Conservation (phyloP, 2,888 invertebrate species). For the Drosophila colorata region DNA sequence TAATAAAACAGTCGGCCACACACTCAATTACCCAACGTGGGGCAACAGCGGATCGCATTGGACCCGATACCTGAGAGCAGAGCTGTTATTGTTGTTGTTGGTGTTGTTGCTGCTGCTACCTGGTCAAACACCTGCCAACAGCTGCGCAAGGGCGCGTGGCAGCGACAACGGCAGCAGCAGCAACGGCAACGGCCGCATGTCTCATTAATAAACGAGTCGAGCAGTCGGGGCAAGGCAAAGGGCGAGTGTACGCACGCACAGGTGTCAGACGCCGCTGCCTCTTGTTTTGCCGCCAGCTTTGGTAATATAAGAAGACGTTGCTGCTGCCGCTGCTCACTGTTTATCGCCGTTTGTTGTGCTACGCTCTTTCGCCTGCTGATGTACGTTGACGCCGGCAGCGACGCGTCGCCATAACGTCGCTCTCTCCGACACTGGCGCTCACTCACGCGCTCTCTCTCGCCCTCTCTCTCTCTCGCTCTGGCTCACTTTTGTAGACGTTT, state of each 20-base stretch:
- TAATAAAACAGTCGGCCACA: slow-evolving; percentile 55
- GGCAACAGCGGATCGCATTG: slow-evolving; percentile 32
- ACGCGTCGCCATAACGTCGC: slow-evolving; percentile 12
- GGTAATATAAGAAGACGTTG: slow-evolving; percentile 60
- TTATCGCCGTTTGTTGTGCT: slow-evolving; percentile 65
- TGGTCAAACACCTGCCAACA: slow-evolving; percentile 52
- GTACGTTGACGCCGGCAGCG: slow-evolving; percentile 33
- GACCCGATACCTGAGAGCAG: slow-evolving; percentile 33
- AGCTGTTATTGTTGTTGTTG: slow-evolving; percentile 1
- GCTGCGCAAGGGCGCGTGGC: slow-evolving; percentile 51
- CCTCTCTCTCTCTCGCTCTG: slow-evolving; percentile 11
- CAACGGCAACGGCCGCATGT: slow-evolving; percentile 31
- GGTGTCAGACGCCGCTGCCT: slow-evolving; percentile 57
- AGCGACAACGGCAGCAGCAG: slow-evolving; percentile 21
- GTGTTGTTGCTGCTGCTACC: slow-evolving; percentile 23
- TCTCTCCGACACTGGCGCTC: background rate
- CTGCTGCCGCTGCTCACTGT: slow-evolving; percentile 7
- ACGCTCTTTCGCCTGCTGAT: slow-evolving; percentile 56
- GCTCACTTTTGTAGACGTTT: slow-evolving; percentile 50
- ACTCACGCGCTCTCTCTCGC: slow-evolving; percentile 17
- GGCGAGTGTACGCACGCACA: slow-evolving; percentile 46
- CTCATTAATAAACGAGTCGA: slow-evolving; percentile 66
- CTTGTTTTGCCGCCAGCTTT: slow-evolving; percentile 42
- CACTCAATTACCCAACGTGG: slow-evolving; percentile 51
- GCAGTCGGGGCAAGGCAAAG: background rate